These are phyloP conservation scores for Perithous albicinctus DNA, from an alignment of 2,888 invertebrate genomes.

Conservation along the genomic window DNA sequence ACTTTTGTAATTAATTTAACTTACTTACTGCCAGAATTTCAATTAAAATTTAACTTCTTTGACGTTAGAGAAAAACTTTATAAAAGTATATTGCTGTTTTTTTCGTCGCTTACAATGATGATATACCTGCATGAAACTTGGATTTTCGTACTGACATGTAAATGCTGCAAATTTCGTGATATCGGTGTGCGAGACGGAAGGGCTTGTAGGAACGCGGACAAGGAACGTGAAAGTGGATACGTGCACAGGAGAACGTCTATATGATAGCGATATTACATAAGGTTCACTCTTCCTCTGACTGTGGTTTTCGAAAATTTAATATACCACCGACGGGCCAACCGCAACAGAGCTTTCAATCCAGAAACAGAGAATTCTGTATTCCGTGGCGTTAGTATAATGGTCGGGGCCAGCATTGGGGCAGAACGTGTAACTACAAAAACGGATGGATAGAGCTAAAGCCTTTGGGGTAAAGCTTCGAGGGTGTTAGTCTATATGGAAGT, in stretches of 20 bases:
- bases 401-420: slow-evolving; percentile 26
- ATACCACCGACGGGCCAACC: slow-evolving; percentile 54
- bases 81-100: not conserved
- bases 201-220: slow-evolving; percentile 10
- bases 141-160: not conserved
- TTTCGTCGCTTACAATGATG: not conserved
- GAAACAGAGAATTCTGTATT: slow-evolving; percentile 44
- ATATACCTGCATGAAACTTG: not conserved
- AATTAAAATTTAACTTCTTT: not conserved
- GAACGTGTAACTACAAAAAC: slow-evolving; percentile 55
- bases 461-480: slow-evolving; percentile 16
- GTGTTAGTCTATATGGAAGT: not conserved
- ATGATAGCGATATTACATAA: slow-evolving; percentile 57
- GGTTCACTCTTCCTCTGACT: slow-evolving; percentile 56
- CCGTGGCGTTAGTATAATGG: slow-evolving; percentile 9
- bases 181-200: not conserved
- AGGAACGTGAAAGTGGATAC: slow-evolving; percentile 29
- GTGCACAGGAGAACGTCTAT: slow-evolving; percentile 34
- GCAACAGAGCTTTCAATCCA: slow-evolving; percentile 29
- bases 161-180: not conserved
- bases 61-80: not conserved
- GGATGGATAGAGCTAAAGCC: slow-evolving; percentile 3
- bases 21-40: not conserved
- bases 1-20: not conserved
- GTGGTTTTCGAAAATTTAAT: slow-evolving; percentile 67